Conservation (phyloP, 23 tunicate species). For the Ascidia mentula region DNA sequence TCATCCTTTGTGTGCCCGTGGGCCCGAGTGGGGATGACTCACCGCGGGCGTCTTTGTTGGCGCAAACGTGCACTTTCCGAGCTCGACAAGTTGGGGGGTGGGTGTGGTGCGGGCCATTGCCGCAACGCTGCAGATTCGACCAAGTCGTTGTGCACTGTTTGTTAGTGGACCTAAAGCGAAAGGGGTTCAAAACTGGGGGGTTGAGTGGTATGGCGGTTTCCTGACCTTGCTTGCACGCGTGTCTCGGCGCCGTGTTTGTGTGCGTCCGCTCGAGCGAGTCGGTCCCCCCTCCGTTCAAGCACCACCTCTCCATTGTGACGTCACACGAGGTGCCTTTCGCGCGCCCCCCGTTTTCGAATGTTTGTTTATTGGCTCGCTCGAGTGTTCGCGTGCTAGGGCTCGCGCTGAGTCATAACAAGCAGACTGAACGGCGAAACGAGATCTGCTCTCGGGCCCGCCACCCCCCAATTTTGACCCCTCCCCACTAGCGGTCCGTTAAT, state of each 20-base stretch:
- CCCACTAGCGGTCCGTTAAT: background rate
- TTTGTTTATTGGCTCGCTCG: conserved; percentile 10
- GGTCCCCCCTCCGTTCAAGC: background rate
- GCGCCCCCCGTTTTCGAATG: background rate
- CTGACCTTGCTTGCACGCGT: background rate
- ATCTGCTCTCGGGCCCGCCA: background rate
- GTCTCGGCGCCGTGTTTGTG: background rate
- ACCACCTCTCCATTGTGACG: background rate
- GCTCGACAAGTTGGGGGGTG: background rate
- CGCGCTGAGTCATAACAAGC: background rate
- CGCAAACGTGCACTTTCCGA: background rate
- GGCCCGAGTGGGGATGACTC: background rate
- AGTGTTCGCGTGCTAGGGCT: conserved; percentile 5
- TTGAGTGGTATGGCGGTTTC: background rate
- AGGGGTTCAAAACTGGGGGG: background rate
- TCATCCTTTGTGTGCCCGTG: background rate
- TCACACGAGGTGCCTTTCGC: background rate
- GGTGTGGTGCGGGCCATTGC: background rate
- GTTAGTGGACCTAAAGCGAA: background rate
- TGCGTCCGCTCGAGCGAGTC: background rate
- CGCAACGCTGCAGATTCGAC: conserved; percentile 10
- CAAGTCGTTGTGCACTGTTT: too few relatives aligned
- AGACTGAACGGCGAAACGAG: background rate
- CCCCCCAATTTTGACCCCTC: too few relatives aligned
- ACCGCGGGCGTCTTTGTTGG: background rate